Base-by-base conservation (phyloP, 1,140 invertebrate species). In the Brachionus koreanus region DNA sequence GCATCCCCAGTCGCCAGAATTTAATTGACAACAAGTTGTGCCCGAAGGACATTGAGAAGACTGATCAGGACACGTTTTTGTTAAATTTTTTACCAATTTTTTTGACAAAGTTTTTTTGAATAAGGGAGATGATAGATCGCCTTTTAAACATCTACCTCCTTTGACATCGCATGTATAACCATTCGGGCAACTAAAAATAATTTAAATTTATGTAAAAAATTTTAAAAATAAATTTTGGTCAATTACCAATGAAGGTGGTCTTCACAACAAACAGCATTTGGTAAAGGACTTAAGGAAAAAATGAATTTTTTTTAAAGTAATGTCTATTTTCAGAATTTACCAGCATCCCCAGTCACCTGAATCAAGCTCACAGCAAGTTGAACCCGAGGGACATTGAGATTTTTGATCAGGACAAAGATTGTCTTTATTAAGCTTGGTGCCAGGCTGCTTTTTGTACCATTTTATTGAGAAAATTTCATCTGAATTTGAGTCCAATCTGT, bases 21-120 rank as follows among this genome's bases (percentile, higher is more conserved):
- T 81, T 19, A 87, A 19, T 46, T 85, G 83, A 85, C 89, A 90
- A 83, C 89, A 89, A 13, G 89, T 89, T 12, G 84, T 84, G 6
- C 85, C 84, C 84, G 85, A 84, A 13, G 85, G 86, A 85, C 89
- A 90, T 65, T 85, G 76, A 33, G 83, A 84, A 25, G 33, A 77
- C 29, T 29, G 10, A 74, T 84, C 85, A 19, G 84, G 83, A 83
- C 85, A 86, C 35, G 84, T 83, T 0, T 85, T 82, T 46, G 46
- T 63, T n/a, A 69, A 3, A 39, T 61, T 43, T 79, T 61, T 12
- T 23, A 35, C 35, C 61, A 23, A 46, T 81, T 49, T 81, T 5
- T 13, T 19, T 2, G 49, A n/a, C 37, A 43, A 4, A 16, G 33
- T 63, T n/a, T 67, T 61, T 43, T 63, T 23, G 10, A 46, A 42